Evolutionary conservation across 2,888 invertebrate species (phyloP), one percentile per base, ranked within the genome.

Genomic region (Alloscopus bannaensis): DNA sequence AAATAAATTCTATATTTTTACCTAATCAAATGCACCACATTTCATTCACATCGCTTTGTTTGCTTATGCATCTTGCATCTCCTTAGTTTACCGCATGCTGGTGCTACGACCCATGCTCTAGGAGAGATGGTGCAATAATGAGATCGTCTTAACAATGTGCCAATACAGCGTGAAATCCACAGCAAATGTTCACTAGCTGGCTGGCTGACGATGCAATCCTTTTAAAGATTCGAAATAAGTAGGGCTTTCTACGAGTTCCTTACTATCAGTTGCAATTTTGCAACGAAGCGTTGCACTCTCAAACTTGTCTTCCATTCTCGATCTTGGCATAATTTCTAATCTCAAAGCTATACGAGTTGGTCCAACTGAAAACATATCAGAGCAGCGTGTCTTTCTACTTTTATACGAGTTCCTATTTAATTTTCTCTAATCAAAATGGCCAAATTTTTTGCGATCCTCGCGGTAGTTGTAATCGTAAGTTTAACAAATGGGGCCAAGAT

Each of bases 211-310:
- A 11, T 28, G 13, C 29, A n/a, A 50, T 13, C 68, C 52, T 68
- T 64, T 64, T 24, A 55, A 55, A 68, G 13, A 52, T 55, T 68
- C 52, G 20, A 68, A 79, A 79, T 79, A 79, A 79, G 79, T 79
- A 79, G 66, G 50, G 42, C 78, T 79, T 79, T 72, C 79, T 52
- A 29, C 66, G 47, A 72, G 60, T 71, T 66, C 59, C 57, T 79
- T 66, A 24, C 52, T 20, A 36, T 72, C 66, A 79, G 79, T 79
- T 79, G 79, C 66, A 72, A 57, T 60, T 60, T 79, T 79, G 78
- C 65, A 71, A 78, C 78, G 64, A 59, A 66, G 40, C 65, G 59
- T 57, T 60, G 72, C 79, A 79, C 79, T 79, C 60, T 3, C 62
- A 16, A 13, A 28, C 50, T 66, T 29, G 29, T 76, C 78, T 77